Evolutionary conservation across 37 sponge, comb jelly and placozoan genomes (phyloP).

Genomic region (Axinella damicornis): DNA sequence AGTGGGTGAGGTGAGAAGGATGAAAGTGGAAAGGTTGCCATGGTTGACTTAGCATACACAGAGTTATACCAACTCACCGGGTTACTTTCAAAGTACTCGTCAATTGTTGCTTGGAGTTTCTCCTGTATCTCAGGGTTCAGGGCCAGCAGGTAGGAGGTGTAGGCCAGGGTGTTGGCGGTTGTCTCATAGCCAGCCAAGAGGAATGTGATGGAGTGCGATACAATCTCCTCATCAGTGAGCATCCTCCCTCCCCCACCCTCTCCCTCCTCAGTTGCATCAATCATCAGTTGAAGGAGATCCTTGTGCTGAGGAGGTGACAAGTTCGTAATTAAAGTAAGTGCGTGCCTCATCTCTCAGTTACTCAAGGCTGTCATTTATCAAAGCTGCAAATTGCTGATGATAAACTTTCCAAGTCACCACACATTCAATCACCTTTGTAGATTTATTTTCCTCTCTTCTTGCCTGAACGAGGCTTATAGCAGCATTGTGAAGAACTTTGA

Average conservation of each 20-base stretch:
- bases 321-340: too few relatives aligned
- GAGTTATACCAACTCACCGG: slow-evolving; percentile 36
- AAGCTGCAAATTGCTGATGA: too few relatives aligned
- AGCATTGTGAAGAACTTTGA: neutral
- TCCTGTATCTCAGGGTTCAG: slow-evolving; percentile 73
- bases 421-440: slow-evolving; percentile 5
- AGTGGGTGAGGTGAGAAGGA: too few relatives aligned
- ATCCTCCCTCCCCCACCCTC: neutral
- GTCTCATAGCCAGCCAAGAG: slow-evolving; percentile 90
- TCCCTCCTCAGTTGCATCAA: slow-evolving; percentile 59
- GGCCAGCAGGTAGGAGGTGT: slow-evolving; percentile 74
- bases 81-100: slow-evolving; percentile 57
- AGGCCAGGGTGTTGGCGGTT: slow-evolving; percentile 71
- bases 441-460: neutral
- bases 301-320: slow-evolving; percentile 46
- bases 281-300: slow-evolving; percentile 74
- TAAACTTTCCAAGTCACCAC: too few relatives aligned
- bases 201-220: slow-evolving; percentile 55
- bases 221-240: slow-evolving; percentile 64
- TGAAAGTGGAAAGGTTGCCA: too few relatives aligned
- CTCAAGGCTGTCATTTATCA: too few relatives aligned
- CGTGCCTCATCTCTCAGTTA: too few relatives aligned
- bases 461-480: slow-evolving; percentile 21
- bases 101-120: slow-evolving; percentile 64
- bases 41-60: too few relatives aligned